Evolutionary conservation across 2,113 vertebrate genomes (phyloP).

Genomic region (Gallinago media): DNA sequence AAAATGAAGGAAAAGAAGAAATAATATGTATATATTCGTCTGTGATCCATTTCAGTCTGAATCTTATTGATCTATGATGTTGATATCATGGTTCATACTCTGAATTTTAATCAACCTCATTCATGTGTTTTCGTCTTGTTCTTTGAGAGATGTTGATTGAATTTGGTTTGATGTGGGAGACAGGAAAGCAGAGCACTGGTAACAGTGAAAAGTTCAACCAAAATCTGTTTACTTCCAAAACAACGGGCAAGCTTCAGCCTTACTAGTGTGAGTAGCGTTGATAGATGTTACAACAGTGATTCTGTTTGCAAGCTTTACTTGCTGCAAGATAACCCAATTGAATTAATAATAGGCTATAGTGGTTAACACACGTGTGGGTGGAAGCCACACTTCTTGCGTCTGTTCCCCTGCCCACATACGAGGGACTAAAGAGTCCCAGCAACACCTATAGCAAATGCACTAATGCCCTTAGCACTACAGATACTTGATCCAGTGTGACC

Average conservation of each 20-base stretch:
- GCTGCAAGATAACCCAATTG: neutral
- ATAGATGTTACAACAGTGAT: neutral
- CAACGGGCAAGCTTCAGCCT: neutral
- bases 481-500: neutral
- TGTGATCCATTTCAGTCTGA: neutral
- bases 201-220: neutral
- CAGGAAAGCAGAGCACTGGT: neutral
- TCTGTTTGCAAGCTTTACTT: neutral
- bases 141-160: neutral
- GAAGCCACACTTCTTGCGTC: neutral
- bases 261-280: neutral
- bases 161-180: neutral
- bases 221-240: neutral
- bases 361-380: neutral
- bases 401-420: fast-evolving
- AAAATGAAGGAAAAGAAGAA: neutral
- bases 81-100: neutral
- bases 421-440: fast-evolving
- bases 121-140: neutral
- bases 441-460: fast-evolving
- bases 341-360: neutral
- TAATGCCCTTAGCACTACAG: neutral
- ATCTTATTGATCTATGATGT: neutral
- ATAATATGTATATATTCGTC: neutral
- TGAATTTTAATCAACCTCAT: neutral